Evolutionary conservation across 2,113 vertebrate genomes (phyloP).

Genomic region (Ochotona princeps): DNA sequence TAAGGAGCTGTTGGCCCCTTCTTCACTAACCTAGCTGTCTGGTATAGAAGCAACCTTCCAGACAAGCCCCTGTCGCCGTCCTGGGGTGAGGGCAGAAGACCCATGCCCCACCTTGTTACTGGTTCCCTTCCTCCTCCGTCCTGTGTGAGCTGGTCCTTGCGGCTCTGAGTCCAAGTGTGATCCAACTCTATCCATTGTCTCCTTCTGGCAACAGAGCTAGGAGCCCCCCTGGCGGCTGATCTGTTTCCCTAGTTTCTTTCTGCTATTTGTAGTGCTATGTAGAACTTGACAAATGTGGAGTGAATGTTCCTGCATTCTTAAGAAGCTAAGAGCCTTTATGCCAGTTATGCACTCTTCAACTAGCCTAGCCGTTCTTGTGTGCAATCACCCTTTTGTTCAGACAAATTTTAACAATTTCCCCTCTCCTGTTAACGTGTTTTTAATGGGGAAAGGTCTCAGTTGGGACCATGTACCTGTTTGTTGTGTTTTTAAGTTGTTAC

Average conservation of each 20-base stretch:
- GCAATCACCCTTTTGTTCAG: not conserved
- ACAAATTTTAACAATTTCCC: slow-evolving; percentile 26
- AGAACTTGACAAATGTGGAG: slow-evolving; percentile 11
- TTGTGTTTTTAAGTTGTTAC: not conserved
- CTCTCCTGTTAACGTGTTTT: not conserved
- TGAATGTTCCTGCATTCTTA: slow-evolving; percentile 29
- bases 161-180: not conserved
- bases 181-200: not conserved
- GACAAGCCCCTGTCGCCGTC: not conserved
- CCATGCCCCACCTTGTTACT: not conserved
- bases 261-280: not conserved
- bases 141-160: not conserved
- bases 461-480: not conserved
- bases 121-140: not conserved
- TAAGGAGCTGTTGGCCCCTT: not conserved
- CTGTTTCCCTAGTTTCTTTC: slow-evolving; percentile 65
- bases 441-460: not conserved
- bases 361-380: not conserved
- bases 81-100: not conserved
- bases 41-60: not conserved
- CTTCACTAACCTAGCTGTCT: not conserved
- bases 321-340: slow-evolving; percentile 32
- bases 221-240: not conserved
- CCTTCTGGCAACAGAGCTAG: not conserved
- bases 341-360: slow-evolving; percentile 43